Percentiles rank a stretch among this genome's conserved stretches.
These are phyloP conservation scores for Danio tinwini DNA, from an alignment of 2,797 vertebrate species.

Conservation along the genomic window DNA sequence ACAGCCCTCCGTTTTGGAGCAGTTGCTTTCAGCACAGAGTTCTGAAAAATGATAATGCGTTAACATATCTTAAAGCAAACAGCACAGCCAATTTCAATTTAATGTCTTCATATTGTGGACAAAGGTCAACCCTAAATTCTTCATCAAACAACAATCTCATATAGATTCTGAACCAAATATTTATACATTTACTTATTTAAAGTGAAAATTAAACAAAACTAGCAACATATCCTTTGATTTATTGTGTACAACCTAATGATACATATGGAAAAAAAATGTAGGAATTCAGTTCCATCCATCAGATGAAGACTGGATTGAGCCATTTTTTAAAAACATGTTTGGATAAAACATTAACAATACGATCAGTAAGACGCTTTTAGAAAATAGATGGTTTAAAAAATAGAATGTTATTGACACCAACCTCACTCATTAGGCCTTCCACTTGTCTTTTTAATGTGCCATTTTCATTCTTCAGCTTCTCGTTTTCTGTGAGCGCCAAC, in stretches of 20 bases:
- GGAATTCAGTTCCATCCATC: no score
- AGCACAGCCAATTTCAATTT: not conserved
- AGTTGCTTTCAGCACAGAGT: constrained; percentile 84
- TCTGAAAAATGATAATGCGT: constrained; percentile 74
- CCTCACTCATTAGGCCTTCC: constrained; percentile 89
- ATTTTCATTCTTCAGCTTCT: constrained; percentile 90
- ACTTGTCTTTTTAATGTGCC: constrained; percentile 89
- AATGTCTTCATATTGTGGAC: not conserved
- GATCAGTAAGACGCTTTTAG: no score
- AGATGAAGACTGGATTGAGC: no score
- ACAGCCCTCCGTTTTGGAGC: constrained; percentile 88
- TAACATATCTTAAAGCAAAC: not conserved
- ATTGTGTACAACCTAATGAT: no score
- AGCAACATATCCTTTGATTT: no score
- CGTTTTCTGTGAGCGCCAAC: constrained; percentile 88
- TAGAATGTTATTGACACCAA: constrained; percentile 65
- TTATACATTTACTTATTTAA: no score
- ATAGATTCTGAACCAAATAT: no score
- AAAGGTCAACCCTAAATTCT: not conserved
- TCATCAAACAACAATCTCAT: not conserved
- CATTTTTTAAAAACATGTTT: no score
- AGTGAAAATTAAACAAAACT: no score
- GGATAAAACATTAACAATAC: no score
- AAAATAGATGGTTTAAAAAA: no score
- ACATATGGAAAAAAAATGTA: no score